Conservation (phyloP, 2,113 vertebrate species). For the Catharus fuscescens region DNA sequence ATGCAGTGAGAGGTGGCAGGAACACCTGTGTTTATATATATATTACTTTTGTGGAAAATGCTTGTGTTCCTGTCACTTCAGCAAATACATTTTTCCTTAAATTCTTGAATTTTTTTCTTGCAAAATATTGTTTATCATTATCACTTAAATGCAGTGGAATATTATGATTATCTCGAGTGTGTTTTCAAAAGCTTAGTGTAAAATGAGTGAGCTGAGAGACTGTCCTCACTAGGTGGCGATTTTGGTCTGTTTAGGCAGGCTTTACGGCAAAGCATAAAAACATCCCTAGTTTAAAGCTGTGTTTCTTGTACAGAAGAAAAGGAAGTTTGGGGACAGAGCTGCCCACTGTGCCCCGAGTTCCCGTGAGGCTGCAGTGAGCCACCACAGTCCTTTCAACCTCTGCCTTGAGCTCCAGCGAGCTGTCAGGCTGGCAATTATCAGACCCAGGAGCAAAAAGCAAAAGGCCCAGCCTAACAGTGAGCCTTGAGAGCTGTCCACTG, state of each 20-base stretch:
- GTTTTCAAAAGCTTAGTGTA: not conserved
- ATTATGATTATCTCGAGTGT: rapidly evolving
- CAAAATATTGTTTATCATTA: not conserved
- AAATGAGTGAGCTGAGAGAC: not conserved
- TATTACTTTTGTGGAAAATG: not conserved
- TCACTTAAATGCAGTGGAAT: not conserved
- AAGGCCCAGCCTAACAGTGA: not conserved
- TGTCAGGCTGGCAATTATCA: not conserved
- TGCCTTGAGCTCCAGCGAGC: not conserved
- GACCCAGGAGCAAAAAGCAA: rapidly evolving
- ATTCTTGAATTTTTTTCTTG: not conserved
- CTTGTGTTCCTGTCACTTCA: not conserved
- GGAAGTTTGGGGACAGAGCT: not conserved
- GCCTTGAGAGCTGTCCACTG: not conserved
- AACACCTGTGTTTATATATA: not conserved
- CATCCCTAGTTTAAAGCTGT: not conserved
- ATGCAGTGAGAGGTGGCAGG: not conserved
- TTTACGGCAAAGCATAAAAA: not conserved
- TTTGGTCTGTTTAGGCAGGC: not conserved
- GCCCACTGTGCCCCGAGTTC: rapidly evolving
- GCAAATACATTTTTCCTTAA: not conserved
- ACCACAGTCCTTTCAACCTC: not conserved
- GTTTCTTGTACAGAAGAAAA: not conserved
- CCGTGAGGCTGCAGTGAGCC: rapidly evolving
- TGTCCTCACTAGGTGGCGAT: conserved; percentile 60